Conservation (phyloP, 2,888 invertebrate genomes). For the Ferrisia virgata region DNA sequence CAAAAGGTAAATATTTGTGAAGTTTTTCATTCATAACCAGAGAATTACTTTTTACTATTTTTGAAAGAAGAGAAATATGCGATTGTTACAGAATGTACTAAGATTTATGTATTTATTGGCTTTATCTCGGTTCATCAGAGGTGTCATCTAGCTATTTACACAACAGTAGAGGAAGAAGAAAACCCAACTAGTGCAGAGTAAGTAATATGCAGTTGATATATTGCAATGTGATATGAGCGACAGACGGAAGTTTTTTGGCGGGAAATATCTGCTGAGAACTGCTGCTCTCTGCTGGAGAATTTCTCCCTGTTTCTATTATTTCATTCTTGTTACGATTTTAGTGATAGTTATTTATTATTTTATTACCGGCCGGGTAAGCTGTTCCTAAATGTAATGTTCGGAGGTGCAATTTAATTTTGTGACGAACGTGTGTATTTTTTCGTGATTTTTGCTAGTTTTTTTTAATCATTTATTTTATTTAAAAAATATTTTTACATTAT, state of each 20-base stretch:
- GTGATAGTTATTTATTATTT: conserved; percentile 22
- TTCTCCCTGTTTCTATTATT: not conserved
- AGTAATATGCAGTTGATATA: too few species aligned
- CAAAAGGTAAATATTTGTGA: too few species aligned
- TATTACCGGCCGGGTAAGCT: conserved; percentile 15
- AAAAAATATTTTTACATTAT: not conserved
- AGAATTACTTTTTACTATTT: too few species aligned
- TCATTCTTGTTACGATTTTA: conserved; percentile 1
- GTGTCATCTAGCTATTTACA: too few species aligned
- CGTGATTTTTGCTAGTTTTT: not conserved
- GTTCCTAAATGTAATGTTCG: conserved; percentile 12
- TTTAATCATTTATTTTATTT: not conserved
- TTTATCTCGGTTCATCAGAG: too few species aligned
- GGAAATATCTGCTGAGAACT: not conserved
- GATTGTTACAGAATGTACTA: too few species aligned
- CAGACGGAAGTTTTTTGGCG: conserved; percentile 7
- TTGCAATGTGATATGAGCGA: too few species aligned
- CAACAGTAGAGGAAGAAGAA: too few species aligned
- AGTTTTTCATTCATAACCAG: too few species aligned
- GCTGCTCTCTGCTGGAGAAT: conserved; percentile 23
- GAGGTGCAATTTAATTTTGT: not conserved
- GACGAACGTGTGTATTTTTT: not conserved
- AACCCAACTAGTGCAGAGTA: too few species aligned
- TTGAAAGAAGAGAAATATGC: too few species aligned
- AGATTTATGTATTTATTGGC: too few species aligned